Base-by-base conservation (phyloP, 2,888 invertebrate genomes). In the Nephrotoma guestfalica region DNA sequence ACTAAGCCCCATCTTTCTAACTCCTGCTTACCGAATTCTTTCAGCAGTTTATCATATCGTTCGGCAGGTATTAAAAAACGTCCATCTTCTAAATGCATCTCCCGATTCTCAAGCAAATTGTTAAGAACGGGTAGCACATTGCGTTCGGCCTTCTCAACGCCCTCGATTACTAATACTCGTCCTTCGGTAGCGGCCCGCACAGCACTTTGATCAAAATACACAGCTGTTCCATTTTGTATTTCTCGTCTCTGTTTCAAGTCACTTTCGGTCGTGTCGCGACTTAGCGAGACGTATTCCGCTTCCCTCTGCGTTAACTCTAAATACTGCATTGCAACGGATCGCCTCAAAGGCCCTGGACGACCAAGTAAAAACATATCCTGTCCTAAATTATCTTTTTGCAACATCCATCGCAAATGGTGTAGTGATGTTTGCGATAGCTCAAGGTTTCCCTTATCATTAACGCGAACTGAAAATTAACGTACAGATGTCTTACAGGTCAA, bases 51-150 rank as follows among this genome's bases (percentile, higher is more conserved):
- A 90, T 99, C 98, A 90, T 97, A 99, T 92, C 98, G 94, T 4
- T 94, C 92, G 7, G 98, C 95, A 0, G 98, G 96, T 90, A 99
- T 96, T 57, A 99, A 92, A 90, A 99, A 97, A 89, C 98, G 93
- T 0, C 99, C 99, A 92, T 99, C 99, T 92, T 99, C 99, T 87
- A 99, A 93, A 91, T 99, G 98, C 98, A 99, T 99, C 92, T 99
- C 99, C 87, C 99, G 93, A 91, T 99, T 99, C 92, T 99, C 99
- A 86, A 99, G 92, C 86, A 99, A 93, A 92, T 99, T 99, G 91
- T 99, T 99, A 71, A 99, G 92, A 86, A 99, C 96, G 47, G 99
- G 99, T 87, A 99, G 92, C 83, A 99, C 99, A 93, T 99, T 99
- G 86, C 99, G 93, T 91, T 99, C 99, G 0, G 98, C 98, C 90